Evolutionary conservation across 2,797 vertebrate species (phyloP).

Genomic region (Furcifer pardalis): DNA sequence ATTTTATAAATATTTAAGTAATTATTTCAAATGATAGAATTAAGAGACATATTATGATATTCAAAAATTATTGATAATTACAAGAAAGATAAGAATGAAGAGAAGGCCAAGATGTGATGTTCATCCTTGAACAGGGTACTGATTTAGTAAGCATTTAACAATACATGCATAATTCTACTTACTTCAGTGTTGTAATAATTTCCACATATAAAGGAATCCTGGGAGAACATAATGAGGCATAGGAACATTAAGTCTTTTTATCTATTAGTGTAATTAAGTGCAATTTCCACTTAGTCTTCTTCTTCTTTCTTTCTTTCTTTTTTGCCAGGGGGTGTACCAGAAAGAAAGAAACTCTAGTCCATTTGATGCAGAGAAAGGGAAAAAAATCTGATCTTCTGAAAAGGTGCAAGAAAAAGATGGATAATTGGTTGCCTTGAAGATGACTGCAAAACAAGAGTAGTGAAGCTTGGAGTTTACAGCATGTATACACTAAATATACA

Average conservation of each 20-base stretch:
- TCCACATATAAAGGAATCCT: conserved; percentile 6
- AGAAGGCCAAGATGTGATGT: background rate
- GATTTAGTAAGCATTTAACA: conserved; percentile 3
- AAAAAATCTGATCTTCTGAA: background rate
- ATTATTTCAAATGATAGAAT: background rate
- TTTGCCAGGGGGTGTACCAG: background rate
- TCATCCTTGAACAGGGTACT: background rate
- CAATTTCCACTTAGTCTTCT: conserved; percentile 10
- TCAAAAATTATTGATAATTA: background rate
- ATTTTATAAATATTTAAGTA: background rate
- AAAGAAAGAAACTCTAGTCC: background rate
- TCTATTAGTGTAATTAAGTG: conserved; percentile 10
- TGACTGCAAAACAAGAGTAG: background rate
- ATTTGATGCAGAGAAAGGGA: background rate
- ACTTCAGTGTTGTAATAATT: conserved; percentile 3
- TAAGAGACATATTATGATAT: background rate
- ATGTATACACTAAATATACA: background rate
- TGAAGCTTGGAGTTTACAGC: background rate
- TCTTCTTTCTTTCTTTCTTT: no score
- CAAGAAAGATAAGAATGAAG: background rate
- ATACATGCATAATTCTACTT: background rate
- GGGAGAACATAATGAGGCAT: background rate
- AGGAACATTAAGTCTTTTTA: background rate
- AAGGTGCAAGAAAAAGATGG: background rate
- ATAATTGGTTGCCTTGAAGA: background rate